Percentiles rank a stretch among this genome's conserved stretches.
Evolutionary conservation across 2,888 invertebrate species (phyloP).

Genomic region (Mythimna pallens): DNA sequence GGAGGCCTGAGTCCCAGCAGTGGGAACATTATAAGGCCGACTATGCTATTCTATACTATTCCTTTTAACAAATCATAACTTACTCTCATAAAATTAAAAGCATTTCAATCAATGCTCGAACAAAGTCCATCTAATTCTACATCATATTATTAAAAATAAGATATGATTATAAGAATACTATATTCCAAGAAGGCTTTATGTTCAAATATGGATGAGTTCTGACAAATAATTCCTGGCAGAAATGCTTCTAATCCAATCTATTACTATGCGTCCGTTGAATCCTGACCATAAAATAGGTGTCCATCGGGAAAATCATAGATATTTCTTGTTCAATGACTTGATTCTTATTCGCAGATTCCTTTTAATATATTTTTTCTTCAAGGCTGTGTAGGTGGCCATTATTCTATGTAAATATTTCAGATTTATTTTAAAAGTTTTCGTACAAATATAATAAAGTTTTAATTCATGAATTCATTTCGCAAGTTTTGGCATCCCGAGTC

Average conservation of each 20-base stretch:
- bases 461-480: slow-evolving; percentile 44
- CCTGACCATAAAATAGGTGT: slow-evolving; percentile 20
- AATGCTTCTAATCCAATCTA: slow-evolving; percentile 36
- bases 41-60: too few relatives aligned
- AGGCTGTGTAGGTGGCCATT: slow-evolving; percentile 17
- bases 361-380: slow-evolving; percentile 8
- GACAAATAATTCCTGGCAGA: background rate
- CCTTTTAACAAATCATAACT: too few relatives aligned
- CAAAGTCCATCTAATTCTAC: background rate
- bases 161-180: background rate
- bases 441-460: slow-evolving; percentile 22
- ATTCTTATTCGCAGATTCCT: slow-evolving; percentile 13
- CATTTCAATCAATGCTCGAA: background rate
- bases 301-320: slow-evolving; percentile 27
- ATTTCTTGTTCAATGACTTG: slow-evolving; percentile 47
- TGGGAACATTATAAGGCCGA: too few relatives aligned
- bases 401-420: slow-evolving; percentile 14
- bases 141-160: background rate
- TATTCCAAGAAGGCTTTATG: background rate
- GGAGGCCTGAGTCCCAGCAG: too few relatives aligned
- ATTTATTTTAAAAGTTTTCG: slow-evolving; percentile 30
- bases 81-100: too few relatives aligned
- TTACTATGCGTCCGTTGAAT: slow-evolving; percentile 20
- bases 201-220: slow-evolving; percentile 1
- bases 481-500: slow-evolving; percentile 32